A percentile compares a stretch with the other conserved stretches of the same genome.
Evolutionary conservation across 2,888 invertebrate species (phyloP).

Genomic region (Cosmorhoe ocellata): DNA sequence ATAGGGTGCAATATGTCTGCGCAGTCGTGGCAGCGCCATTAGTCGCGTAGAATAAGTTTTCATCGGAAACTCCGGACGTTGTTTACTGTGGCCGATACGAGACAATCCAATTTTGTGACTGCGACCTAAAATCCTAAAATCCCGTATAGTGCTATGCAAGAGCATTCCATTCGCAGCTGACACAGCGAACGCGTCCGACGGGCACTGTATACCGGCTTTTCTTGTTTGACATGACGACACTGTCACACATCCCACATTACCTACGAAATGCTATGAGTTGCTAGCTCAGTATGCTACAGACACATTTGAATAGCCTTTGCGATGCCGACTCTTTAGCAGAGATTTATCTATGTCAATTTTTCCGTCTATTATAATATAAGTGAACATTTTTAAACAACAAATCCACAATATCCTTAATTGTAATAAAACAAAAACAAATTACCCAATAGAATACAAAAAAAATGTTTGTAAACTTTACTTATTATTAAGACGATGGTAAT

Average conservation of each 20-base stretch:
- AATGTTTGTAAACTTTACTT: neutral
- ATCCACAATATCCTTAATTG: no score
- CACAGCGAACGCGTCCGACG: slow-evolving; percentile 25
- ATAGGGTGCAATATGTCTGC: slow-evolving; percentile 25
- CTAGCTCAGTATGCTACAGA: neutral
- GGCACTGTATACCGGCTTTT: slow-evolving; percentile 19
- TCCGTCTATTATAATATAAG: neutral
- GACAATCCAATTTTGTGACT: slow-evolving; percentile 67
- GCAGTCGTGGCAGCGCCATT: slow-evolving; percentile 34
- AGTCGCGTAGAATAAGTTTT: slow-evolving; percentile 53
- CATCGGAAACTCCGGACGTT: slow-evolving; percentile 49
- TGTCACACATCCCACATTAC: slow-evolving; percentile 22
- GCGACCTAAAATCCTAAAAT: slow-evolving; percentile 63
- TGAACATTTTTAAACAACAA: no score
- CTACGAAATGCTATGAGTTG: slow-evolving; percentile 12
- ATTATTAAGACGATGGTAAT: slow-evolving; percentile 7
- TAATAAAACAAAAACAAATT: no score
- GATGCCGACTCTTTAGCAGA: neutral
- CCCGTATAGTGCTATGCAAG: slow-evolving; percentile 41
- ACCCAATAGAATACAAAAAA: no score
- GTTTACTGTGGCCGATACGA: slow-evolving; percentile 53
- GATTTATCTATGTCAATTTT: no score
- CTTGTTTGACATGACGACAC: slow-evolving; percentile 26
- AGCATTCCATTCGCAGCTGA: slow-evolving; percentile 52
- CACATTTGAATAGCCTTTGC: slow-evolving; percentile 2